phyloP scores from a whole-genome alignment of 2,797 vertebrate species.

The Rhabdophis nuchalis region DNA sequence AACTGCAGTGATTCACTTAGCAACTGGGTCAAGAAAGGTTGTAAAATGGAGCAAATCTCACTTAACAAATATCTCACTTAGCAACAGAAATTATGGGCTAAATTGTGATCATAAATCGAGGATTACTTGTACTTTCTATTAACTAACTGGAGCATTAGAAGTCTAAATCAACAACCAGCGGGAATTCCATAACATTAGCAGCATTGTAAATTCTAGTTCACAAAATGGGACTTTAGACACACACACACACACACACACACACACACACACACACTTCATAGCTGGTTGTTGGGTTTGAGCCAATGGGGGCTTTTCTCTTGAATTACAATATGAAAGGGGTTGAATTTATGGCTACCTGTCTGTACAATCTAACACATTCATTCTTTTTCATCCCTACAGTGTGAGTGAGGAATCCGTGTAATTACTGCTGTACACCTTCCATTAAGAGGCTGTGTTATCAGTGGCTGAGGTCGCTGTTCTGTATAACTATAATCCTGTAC shows the following conservation, averaged over 20 bases:
- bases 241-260: not conserved
- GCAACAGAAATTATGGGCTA: not conserved
- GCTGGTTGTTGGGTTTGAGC: constrained; percentile 1
- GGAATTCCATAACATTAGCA: not conserved
- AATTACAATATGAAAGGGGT: not conserved
- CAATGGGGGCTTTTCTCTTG: not conserved
- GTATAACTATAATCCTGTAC: constrained; percentile 10
- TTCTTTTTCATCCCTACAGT: constrained; percentile 14
- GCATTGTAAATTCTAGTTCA: not conserved
- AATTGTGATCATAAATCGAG: not conserved
- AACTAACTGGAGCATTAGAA: not conserved
- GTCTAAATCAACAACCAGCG: not conserved
- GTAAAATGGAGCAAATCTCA: not conserved
- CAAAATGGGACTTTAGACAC: not conserved
- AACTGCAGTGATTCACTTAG: not conserved
- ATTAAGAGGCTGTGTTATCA: not conserved
- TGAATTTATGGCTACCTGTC: not conserved
- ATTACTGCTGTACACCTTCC: not conserved
- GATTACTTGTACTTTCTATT: not conserved
- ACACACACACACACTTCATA: not conserved
- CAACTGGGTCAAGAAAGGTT: not conserved
- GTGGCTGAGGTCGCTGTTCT: not conserved
- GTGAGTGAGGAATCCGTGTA: constrained; percentile 14
- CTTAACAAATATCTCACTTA: not conserved
- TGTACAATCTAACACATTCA: not conserved